phyloP scores from a whole-genome alignment of 2,797 vertebrate genomes.

The Danio tinwini region DNA sequence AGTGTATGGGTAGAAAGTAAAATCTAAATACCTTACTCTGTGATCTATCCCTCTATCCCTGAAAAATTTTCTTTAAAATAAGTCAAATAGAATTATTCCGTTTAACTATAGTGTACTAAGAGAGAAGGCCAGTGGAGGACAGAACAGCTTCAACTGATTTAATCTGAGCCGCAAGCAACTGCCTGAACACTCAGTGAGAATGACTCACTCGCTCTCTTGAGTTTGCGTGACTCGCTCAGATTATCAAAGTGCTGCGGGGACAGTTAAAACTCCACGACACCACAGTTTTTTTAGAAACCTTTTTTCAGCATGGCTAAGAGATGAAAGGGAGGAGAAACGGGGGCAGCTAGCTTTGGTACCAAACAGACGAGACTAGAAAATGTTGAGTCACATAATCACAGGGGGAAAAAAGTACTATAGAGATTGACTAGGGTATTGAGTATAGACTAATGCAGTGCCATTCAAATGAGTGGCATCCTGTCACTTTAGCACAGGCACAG shows the following conservation, averaged over 20 bases:
- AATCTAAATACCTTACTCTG: neutral
- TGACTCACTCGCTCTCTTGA: constrained; percentile 40
- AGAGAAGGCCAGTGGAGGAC: constrained; percentile 4
- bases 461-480: neutral
- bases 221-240: constrained; percentile 49
- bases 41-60: neutral
- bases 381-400: constrained; percentile 38
- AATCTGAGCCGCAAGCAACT: constrained; percentile 34
- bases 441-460: neutral
- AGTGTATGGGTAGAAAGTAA: too few relatives aligned
- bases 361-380: constrained; percentile 33
- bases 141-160: constrained; percentile 20
- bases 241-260: constrained; percentile 41
- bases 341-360: constrained; percentile 24
- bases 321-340: constrained; percentile 24
- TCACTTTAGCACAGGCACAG: constrained; percentile 6
- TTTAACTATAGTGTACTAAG: neutral
- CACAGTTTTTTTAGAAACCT: constrained; percentile 17
- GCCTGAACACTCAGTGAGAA: constrained; percentile 22
- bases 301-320: constrained; percentile 13
- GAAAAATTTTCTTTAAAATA: neutral
- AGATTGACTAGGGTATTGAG: neutral
- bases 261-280: constrained; percentile 45
- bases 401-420: neutral
- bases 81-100: constrained; percentile 2